Evolutionary conservation across 2,888 invertebrate species (phyloP).

Genomic region (Podotricha telesiphe): DNA sequence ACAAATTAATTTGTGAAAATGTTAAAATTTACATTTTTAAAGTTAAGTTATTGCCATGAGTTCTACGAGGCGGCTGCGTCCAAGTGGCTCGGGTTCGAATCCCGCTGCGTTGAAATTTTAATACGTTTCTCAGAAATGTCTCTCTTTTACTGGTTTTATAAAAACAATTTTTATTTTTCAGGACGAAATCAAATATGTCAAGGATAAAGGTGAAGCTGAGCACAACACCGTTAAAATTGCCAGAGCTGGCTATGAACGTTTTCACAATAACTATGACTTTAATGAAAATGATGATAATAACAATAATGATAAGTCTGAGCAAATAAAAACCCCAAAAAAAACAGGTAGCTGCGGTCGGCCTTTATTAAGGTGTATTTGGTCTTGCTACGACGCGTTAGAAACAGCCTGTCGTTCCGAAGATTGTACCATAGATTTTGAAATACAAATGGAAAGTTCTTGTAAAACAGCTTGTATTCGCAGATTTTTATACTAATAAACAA

Average conservation of each 20-base stretch:
- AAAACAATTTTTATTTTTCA: neutral
- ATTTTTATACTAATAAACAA: slow-evolving; percentile 2
- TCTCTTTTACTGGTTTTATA: neutral
- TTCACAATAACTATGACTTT: too few species aligned
- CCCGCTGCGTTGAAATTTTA: too few species aligned
- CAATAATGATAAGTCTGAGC: too few species aligned
- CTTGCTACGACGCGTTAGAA: slow-evolving; percentile 4
- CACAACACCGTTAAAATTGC: neutral
- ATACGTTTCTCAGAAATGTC: too few species aligned
- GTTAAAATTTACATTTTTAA: too few species aligned
- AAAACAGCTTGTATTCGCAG: slow-evolving; percentile 9
- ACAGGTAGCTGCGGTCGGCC: slow-evolving; percentile 5
- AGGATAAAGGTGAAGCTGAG: neutral
- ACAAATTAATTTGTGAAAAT: too few species aligned
- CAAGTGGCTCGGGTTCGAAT: too few species aligned
- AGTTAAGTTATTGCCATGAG: too few species aligned
- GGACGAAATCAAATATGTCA: slow-evolving; percentile 12
- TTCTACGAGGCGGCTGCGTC: too few species aligned
- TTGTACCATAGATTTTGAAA: slow-evolving; percentile 1
- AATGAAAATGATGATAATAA: too few species aligned
- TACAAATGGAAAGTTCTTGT: slow-evolving; percentile 17
- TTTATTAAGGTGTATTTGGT: neutral
- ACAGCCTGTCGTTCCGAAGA: neutral
- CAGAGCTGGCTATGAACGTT: neutral
- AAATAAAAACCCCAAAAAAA: too few species aligned